Base-by-base conservation (phyloP, 2,113 vertebrate species). In the Lynx canadensis region DNA sequence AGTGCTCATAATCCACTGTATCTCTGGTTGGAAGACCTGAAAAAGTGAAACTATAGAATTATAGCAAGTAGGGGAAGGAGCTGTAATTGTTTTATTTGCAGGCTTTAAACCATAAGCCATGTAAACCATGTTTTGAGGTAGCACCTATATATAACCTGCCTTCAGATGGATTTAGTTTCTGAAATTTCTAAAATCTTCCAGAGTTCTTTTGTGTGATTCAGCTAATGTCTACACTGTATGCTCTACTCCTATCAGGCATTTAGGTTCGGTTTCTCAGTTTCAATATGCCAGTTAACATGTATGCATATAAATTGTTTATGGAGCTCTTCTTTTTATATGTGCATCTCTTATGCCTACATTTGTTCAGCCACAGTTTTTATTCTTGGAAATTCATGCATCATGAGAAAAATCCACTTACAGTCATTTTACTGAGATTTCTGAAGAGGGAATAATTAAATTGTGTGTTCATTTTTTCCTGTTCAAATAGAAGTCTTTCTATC, bases 51-150 rank as follows among this genome's bases (percentile, higher is more conserved):
- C 31, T 25, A 0, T 33, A 52, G 14, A 79, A 50, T 29, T 69
- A 4, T 1, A 29, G 4, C 36, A 60, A 10, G 4, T 11, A 29
- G 50, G 15, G 11, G 7, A 36, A 87, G 38, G 15, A 2, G 0
- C 0, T 18, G 16, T 52, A 57, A 21, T 25, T 48, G 15, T 41
- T 93, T 65, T 41, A 27, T 14, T 50, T 68, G 27, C 18, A 55
- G 29, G 5, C 7, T 45, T 29, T 21, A 69, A 79, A 23, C 14
- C 31, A 12, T 11, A 80, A 79, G 27, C 3, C 36, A 12, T 36
- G 11, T 16, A 79, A 79, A 79, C 5, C 74, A 21, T 63, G 36
- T 48, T 78, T 89, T 48, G 21, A 78, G 14, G 63, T 89, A 89
- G 78, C 29, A 18, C 5, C 41, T 78, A 25, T 48, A 25, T 48